Evolutionary conservation across 2,797 vertebrate species (phyloP).

Genomic region (Cuculus canorus): DNA sequence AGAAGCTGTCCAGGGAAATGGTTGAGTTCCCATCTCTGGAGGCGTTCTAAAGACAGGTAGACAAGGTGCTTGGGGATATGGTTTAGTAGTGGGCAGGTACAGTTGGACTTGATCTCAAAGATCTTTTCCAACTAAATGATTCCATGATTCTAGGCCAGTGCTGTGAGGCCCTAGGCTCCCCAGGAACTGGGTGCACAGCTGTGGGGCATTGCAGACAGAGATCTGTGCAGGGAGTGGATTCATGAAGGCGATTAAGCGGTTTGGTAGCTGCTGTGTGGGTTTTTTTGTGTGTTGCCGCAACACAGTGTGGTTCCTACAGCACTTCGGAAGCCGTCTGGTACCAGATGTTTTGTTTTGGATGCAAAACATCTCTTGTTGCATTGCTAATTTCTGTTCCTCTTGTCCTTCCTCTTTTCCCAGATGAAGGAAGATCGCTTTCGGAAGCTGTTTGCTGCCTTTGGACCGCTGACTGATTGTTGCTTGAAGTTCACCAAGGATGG

Average conservation of each 20-base stretch:
- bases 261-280: fast-evolving
- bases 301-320: fast-evolving
- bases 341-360: fast-evolving
- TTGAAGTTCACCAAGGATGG: slow-evolving; percentile 95
- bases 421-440: slow-evolving; percentile 93
- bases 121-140: too few species aligned
- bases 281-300: fast-evolving
- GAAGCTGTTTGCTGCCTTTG: slow-evolving; percentile 87
- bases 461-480: slow-evolving; percentile 89
- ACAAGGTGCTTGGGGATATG: too few species aligned
- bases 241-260: fast-evolving
- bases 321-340: fast-evolving
- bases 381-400: not conserved
- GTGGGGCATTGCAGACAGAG: fast-evolving
- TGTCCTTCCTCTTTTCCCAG: slow-evolving; percentile 56
- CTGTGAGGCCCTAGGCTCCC: not conserved
- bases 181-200: fast-evolving
- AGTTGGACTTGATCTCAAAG: too few species aligned
- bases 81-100: too few species aligned
- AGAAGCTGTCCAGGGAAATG: too few species aligned
- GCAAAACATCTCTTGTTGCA: fast-evolving
- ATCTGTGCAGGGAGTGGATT: fast-evolving
- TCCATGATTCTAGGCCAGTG: too few species aligned
- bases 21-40: too few species aligned
- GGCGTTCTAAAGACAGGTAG: too few species aligned